Percentiles rank a stretch among this genome's conserved stretches.
Conservation (phyloP, 1,140 invertebrate genomes). For the Palaemon carinicauda region DNA sequence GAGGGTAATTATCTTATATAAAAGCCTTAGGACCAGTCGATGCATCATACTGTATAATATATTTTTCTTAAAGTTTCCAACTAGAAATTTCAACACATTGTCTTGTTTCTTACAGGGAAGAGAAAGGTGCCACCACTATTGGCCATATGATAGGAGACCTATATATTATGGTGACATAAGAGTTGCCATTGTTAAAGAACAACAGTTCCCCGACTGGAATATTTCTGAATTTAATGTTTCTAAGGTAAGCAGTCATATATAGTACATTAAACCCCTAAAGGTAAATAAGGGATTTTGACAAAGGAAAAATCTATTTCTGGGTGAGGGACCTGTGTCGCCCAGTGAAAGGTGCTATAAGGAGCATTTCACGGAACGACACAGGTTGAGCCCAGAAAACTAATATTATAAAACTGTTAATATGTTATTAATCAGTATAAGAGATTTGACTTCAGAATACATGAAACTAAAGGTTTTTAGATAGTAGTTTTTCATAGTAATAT, state of each 20-base stretch:
- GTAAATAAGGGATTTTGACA: no score
- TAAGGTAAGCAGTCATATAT: slow-evolving; percentile 38
- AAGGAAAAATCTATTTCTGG: no score
- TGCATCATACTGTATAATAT: no score
- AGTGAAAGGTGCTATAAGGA: no score
- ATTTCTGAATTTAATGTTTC: slow-evolving; percentile 90
- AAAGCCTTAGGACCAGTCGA: no score
- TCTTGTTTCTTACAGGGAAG: slow-evolving; percentile 65
- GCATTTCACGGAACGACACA: no score
- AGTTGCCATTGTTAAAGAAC: slow-evolving; percentile 83
- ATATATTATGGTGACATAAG: slow-evolving; percentile 97
- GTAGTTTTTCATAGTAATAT: not conserved
- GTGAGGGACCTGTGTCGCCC: no score
- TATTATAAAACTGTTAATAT: no score
- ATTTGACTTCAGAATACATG: not conserved
- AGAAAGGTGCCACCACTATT: slow-evolving; percentile 97
- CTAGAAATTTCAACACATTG: no score
- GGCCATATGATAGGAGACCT: slow-evolving; percentile 93
- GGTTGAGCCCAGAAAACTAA: no score
- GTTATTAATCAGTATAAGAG: not conserved
- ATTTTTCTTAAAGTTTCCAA: not conserved
- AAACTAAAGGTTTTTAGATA: not conserved
- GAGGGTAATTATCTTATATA: slow-evolving; percentile 67
- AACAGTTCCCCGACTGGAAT: slow-evolving; percentile 93
- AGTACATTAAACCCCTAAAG: no score